These are phyloP conservation scores for Holothuria leucospilota DNA, from an alignment of 53 echinoderm and acorn worm genomes.

Conservation along the genomic window DNA sequence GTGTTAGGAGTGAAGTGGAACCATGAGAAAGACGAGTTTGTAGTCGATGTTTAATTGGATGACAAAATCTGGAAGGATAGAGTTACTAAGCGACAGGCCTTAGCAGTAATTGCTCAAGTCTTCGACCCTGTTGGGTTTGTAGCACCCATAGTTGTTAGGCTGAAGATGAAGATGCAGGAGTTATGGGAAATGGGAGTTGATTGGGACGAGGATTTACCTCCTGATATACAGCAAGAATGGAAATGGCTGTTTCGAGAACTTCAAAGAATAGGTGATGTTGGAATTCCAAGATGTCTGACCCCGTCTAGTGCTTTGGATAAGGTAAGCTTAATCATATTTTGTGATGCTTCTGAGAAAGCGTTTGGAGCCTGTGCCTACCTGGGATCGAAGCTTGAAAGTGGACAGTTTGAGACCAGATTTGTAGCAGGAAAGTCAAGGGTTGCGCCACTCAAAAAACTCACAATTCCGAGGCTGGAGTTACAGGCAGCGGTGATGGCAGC, in stretches of 20 bases:
- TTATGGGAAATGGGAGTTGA: slow-evolving; percentile 55
- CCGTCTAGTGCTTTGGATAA: slow-evolving; percentile 30
- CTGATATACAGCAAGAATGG: slow-evolving; percentile 41
- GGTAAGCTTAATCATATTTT: neutral
- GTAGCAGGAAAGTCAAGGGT: slow-evolving; percentile 59
- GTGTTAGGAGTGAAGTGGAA: slow-evolving; percentile 48
- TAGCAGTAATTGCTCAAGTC: slow-evolving; percentile 40
- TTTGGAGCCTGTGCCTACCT: slow-evolving; percentile 41
- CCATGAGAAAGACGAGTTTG: slow-evolving; percentile 16
- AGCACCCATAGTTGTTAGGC: slow-evolving; percentile 48
- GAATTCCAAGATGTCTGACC: slow-evolving; percentile 53
- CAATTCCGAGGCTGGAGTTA: slow-evolving; percentile 58
- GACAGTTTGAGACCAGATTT: slow-evolving; percentile 43
- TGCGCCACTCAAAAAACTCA: slow-evolving; percentile 60
- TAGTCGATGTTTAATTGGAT: slow-evolving; percentile 12
- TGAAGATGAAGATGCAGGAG: slow-evolving; percentile 53
- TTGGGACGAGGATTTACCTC: slow-evolving; percentile 59
- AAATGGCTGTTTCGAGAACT: slow-evolving; percentile 48
- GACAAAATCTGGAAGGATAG: neutral
- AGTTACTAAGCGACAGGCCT: slow-evolving; percentile 34
- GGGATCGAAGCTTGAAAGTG: slow-evolving; percentile 19
- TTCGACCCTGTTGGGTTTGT: slow-evolving; percentile 71
- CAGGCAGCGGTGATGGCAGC: slow-evolving; percentile 59
- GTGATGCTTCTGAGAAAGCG: slow-evolving; percentile 18
- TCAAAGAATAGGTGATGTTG: slow-evolving; percentile 6